Conservation (phyloP, 2,888 invertebrate genomes). For the Itoplectis maculator region DNA sequence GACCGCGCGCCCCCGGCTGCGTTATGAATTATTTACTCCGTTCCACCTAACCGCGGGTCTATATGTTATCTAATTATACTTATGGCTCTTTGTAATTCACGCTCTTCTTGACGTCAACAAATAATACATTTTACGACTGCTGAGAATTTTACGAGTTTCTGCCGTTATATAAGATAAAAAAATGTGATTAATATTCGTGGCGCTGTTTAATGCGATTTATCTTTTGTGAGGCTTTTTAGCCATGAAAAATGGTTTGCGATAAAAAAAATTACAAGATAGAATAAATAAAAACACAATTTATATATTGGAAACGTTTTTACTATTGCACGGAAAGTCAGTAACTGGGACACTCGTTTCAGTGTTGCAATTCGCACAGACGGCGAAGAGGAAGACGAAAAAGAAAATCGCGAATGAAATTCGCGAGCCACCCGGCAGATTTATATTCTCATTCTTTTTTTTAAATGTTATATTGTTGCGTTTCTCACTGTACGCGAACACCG, state of each 20-base stretch:
- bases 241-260: background rate
- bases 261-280: background rate
- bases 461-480: constrained; percentile 49
- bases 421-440: constrained; percentile 24
- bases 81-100: background rate
- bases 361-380: constrained; percentile 6
- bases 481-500: constrained; percentile 39
- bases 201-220: too few species aligned
- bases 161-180: too few species aligned
- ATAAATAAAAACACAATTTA: too few species aligned
- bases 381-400: constrained; percentile 2
- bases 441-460: constrained; percentile 39
- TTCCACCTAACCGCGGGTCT: background rate
- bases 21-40: constrained; percentile 21
- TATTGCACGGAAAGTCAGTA: background rate
- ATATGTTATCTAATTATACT: background rate
- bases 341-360: background rate
- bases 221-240: too few species aligned
- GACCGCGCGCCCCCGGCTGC: background rate
- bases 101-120: background rate
- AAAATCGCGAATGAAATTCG: constrained; percentile 41
- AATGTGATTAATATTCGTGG: too few species aligned
- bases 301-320: background rate
- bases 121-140: background rate
- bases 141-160: background rate